A percentile compares a stretch with the other conserved stretches of the same genome.
phyloP scores from a whole-genome alignment of 2,113 vertebrate genomes.

The Caranx melampygus region DNA sequence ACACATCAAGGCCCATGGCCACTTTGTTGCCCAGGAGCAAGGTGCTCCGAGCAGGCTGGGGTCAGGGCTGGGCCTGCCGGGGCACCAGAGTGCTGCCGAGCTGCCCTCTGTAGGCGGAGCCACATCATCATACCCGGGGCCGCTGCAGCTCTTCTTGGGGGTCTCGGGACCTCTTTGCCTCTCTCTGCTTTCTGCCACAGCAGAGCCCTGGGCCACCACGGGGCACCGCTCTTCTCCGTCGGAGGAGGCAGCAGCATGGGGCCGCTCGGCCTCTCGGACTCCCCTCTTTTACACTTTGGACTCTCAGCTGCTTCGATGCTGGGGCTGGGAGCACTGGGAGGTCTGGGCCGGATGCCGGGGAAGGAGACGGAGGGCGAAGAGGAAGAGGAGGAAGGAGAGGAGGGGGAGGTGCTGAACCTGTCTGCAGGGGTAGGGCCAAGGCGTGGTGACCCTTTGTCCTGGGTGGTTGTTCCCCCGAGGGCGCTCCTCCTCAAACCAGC shows the following conservation, averaged over 20 bases:
- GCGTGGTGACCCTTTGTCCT: conserved; percentile 80
- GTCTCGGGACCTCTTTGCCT: conserved; percentile 82
- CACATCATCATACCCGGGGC: conserved; percentile 86
- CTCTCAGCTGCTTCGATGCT: conserved; percentile 89
- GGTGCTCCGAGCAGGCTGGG: conserved; percentile 77
- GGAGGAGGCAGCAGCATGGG: conserved; percentile 46
- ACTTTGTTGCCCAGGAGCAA: conserved; percentile 90
- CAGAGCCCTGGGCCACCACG: conserved; percentile 82
- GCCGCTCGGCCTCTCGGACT: conserved; percentile 88
- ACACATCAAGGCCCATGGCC: conserved; percentile 99
- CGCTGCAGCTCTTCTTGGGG: conserved; percentile 88
- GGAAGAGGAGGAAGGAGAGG: conserved; percentile 72
- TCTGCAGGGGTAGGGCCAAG: conserved; percentile 78
- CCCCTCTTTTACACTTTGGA: conserved; percentile 88
- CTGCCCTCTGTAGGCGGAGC: conserved; percentile 81
- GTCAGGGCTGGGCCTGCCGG: conserved; percentile 33
- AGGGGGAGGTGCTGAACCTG: conserved; percentile 87
- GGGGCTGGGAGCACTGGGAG: conserved; percentile 78
- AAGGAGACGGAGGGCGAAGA: conserved; percentile 62
- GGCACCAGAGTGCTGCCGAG: conserved; percentile 60
- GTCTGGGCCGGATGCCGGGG: conserved; percentile 47
- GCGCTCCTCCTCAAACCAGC: conserved; percentile 91
- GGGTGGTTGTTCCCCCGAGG: conserved; percentile 92
- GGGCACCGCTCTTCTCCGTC: conserved; percentile 59
- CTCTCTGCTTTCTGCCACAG: conserved; percentile 81